phyloP scores from a whole-genome alignment of 2,888 invertebrate genomes.

The Psylliodes chrysocephalus region DNA sequence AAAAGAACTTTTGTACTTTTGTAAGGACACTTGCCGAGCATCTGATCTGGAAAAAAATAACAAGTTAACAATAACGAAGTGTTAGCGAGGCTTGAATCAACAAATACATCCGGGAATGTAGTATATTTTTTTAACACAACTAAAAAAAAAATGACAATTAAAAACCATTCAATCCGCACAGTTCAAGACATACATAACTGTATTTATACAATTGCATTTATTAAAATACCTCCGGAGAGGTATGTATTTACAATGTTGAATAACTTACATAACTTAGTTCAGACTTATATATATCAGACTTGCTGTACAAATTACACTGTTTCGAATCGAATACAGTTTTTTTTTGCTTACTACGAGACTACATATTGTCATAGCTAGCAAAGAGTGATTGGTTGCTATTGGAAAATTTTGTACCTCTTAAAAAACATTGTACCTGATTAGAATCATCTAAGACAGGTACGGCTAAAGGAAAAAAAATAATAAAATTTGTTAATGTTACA shows the following conservation, averaged over 20 bases:
- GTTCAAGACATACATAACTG: conserved; percentile 48
- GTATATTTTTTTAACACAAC: conserved; percentile 53
- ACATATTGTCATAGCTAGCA: conserved; percentile 50
- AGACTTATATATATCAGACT: conserved; percentile 63
- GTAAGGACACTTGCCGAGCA: conserved; percentile 31
- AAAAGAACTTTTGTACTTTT: conserved; percentile 28
- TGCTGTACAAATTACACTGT: conserved; percentile 56
- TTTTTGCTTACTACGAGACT: conserved; percentile 46
- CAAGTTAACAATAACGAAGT: conserved; percentile 58
- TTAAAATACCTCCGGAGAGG: conserved; percentile 57
- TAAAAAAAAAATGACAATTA: conserved; percentile 51
- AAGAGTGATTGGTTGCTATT: conserved; percentile 42
- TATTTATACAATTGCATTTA: conserved; percentile 46
- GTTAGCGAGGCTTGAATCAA: conserved; percentile 57
- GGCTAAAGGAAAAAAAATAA: conserved; percentile 39
- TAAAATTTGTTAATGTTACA: conserved; percentile 55
- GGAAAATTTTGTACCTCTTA: conserved; percentile 22
- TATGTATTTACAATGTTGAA: conserved; percentile 58
- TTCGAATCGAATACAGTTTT: conserved; percentile 40
- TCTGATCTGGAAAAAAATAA: conserved; percentile 48
- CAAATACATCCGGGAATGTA: conserved; percentile 62
- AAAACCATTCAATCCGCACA: conserved; percentile 52
- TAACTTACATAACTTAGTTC: conserved; percentile 61
- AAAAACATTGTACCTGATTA: conserved; percentile 39
- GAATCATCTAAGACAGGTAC: conserved; percentile 44